Percentiles rank a stretch among this genome's conserved stretches.
phyloP scores from a whole-genome alignment of 2,797 vertebrate genomes.

The Coccyzus lansbergi region DNA sequence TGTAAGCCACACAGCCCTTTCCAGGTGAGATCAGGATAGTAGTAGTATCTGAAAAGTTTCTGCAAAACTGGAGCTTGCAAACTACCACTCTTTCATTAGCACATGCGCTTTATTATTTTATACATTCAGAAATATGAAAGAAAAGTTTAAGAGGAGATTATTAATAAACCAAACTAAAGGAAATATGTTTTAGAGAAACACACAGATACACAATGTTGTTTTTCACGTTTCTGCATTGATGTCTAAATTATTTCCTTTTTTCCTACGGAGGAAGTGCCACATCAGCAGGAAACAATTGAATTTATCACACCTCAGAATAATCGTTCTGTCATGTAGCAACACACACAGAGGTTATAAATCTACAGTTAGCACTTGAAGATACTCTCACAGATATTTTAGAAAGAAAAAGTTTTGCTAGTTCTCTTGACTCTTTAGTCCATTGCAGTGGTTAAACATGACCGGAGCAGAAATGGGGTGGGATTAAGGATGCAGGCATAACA shows the following conservation, averaged over 20 bases:
- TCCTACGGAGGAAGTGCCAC: not conserved
- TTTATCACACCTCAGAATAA: not conserved
- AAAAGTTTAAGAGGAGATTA: not conserved
- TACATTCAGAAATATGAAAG: not conserved
- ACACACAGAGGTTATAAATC: not conserved
- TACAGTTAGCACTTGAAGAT: not conserved
- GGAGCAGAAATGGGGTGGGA: not conserved
- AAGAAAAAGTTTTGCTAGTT: not conserved
- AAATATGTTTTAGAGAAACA: not conserved
- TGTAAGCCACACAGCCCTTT: not conserved
- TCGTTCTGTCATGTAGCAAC: not conserved
- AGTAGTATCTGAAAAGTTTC: not conserved
- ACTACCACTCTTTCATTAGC: not conserved
- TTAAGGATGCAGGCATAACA: not conserved
- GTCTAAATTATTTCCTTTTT: not conserved
- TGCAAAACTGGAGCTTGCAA: not conserved
- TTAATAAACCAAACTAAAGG: not conserved
- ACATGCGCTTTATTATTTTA: not conserved
- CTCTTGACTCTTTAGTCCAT: not conserved
- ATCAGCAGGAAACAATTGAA: not conserved
- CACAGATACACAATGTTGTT: not conserved
- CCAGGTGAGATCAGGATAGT: not conserved
- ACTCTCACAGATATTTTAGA: not conserved
- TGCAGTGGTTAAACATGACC: not conserved
- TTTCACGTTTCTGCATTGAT: not conserved